These are phyloP conservation scores for Lemur catta DNA, from an alignment of 2,797 vertebrate genomes.

Conservation along the genomic window DNA sequence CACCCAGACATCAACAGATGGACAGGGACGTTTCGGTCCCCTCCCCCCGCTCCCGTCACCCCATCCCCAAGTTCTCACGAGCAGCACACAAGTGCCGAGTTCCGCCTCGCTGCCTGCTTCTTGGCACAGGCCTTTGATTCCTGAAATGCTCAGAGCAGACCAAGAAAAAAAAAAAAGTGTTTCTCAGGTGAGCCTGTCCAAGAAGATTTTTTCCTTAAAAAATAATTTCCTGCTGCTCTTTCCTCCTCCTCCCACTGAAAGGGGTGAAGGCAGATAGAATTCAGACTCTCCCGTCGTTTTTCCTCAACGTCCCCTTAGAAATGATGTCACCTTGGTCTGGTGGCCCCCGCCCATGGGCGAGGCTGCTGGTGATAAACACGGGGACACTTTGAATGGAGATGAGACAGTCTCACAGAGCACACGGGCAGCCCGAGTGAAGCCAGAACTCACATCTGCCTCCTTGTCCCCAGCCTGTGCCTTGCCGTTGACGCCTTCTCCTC, in stretches of 20 bases:
- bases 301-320: neutral
- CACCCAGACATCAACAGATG: slow-evolving; percentile 78
- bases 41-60: slow-evolving; percentile 29
- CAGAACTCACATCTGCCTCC: slow-evolving; percentile 67
- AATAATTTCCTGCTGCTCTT: neutral
- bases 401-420: neutral
- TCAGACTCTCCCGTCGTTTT: neutral
- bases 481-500: slow-evolving; percentile 81
- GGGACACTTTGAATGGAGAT: neutral
- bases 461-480: slow-evolving; percentile 58
- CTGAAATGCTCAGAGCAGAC: slow-evolving; percentile 70
- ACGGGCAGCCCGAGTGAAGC: neutral
- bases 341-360: neutral
- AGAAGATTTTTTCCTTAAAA: slow-evolving; percentile 33
- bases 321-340: slow-evolving; percentile 17
- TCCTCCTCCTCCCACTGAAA: neutral
- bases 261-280: neutral
- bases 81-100: slow-evolving; percentile 30
- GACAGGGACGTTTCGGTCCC: slow-evolving; percentile 77
- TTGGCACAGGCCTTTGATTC: slow-evolving; percentile 61
- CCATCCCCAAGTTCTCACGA: slow-evolving; percentile 64
- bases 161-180: neutral
- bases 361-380: neutral
- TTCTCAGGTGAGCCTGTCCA: slow-evolving; percentile 35
- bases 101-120: slow-evolving; percentile 52